phyloP scores from a whole-genome alignment of 2,888 invertebrate species.

The Morpho achilles region DNA sequence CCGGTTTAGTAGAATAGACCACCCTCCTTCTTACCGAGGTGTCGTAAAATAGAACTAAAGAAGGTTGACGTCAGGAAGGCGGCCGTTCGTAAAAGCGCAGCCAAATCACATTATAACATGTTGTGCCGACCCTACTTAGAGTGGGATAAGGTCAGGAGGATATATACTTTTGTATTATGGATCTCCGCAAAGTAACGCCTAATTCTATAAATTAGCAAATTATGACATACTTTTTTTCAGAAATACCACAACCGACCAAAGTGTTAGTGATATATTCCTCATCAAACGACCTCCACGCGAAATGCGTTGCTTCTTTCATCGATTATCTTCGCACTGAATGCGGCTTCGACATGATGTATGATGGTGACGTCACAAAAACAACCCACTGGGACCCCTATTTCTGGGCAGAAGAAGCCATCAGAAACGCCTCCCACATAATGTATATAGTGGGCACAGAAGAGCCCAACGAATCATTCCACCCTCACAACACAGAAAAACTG shows the following conservation, averaged over 20 bases:
- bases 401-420: conserved; percentile 61
- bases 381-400: conserved; percentile 58
- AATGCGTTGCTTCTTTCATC: conserved; percentile 60
- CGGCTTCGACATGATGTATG: conserved; percentile 60
- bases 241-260: conserved; percentile 59
- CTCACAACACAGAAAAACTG: conserved; percentile 52
- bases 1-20: too few species aligned
- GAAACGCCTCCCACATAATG: conserved; percentile 51
- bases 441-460: conserved; percentile 62
- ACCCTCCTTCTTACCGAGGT: too few species aligned
- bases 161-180: too few species aligned
- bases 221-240: conserved; percentile 26
- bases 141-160: too few species aligned
- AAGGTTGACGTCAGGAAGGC: too few species aligned
- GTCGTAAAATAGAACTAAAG: too few species aligned
- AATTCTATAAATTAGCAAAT: neutral
- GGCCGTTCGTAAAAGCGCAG: too few species aligned
- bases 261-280: conserved; percentile 63
- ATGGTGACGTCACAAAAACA: conserved; percentile 55
- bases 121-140: too few species aligned
- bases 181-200: too few species aligned
- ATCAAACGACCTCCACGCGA: conserved; percentile 56
- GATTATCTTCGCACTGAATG: conserved; percentile 56
- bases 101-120: too few species aligned
- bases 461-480: conserved; percentile 55